phyloP scores from a whole-genome alignment of 2,888 invertebrate species.

The Macroteleia sp. region DNA sequence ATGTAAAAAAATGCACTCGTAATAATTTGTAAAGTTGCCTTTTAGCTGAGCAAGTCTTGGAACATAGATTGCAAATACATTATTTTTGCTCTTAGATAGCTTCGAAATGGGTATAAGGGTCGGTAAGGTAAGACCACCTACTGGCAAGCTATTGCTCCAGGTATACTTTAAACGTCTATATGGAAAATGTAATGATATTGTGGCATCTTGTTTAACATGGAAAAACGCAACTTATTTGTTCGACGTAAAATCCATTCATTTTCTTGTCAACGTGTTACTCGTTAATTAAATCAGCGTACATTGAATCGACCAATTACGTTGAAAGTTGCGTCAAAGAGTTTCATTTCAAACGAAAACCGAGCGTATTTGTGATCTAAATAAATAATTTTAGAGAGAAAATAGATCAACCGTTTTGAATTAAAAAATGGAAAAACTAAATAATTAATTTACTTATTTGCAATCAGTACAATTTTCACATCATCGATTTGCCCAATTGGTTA shows the following conservation, averaged over 20 bases:
- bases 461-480: too few species aligned
- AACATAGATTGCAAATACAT: too few species aligned
- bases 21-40: slow-evolving; percentile 25
- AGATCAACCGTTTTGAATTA: too few species aligned
- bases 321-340: too few species aligned
- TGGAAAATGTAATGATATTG: slow-evolving; percentile 40
- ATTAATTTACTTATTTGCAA: too few species aligned
- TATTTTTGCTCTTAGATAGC: slow-evolving; percentile 8
- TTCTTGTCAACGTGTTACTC: slow-evolving; percentile 7
- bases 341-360: too few species aligned
- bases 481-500: slow-evolving; percentile 9
- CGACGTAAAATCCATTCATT: slow-evolving; percentile 6
- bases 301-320: neutral
- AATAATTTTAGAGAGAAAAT: too few species aligned
- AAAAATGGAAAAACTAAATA: too few species aligned
- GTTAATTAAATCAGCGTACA: slow-evolving; percentile 4
- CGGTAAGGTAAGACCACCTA: slow-evolving; percentile 19
- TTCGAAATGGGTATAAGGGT: neutral
- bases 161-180: slow-evolving; percentile 22
- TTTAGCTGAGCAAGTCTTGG: too few species aligned
- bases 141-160: slow-evolving; percentile 4
- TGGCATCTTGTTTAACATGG: neutral
- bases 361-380: too few species aligned
- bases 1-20: neutral
- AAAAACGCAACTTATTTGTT: slow-evolving; percentile 11